These are phyloP conservation scores for Drosophila leonis DNA, from an alignment of 2,888 invertebrate species.

Conservation along the genomic window DNA sequence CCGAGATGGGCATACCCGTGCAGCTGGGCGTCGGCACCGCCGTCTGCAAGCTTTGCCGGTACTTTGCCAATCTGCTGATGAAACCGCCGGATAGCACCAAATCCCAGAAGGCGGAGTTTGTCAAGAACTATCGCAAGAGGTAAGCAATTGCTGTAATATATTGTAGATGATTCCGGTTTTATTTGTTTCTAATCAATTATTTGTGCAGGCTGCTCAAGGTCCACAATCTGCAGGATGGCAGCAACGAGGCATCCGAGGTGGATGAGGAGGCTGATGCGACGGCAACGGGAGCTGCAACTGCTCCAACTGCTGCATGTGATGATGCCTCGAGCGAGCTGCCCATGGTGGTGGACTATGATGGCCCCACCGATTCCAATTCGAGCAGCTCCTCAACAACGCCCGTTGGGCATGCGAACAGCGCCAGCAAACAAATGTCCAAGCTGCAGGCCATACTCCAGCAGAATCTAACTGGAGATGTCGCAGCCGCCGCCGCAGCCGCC, in stretches of 20 bases:
- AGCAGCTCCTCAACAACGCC: constrained; percentile 73
- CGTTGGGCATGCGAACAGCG: constrained; percentile 25
- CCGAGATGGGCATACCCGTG: constrained; percentile 89
- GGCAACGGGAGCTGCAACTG: constrained; percentile 26
- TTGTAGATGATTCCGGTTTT: background rate
- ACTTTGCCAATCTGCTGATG: constrained; percentile 90
- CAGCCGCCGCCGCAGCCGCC: constrained; percentile 8
- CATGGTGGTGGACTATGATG: constrained; percentile 83
- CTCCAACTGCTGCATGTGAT: constrained; percentile 20
- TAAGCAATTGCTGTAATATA: constrained; percentile 75
- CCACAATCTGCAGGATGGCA: constrained; percentile 88
- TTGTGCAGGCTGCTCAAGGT: constrained; percentile 90
- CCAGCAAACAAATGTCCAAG: constrained; percentile 82
- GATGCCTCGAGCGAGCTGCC: constrained; percentile 74
- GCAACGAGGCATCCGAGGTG: constrained; percentile 82
- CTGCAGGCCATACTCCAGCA: constrained; percentile 84
- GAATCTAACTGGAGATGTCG: constrained; percentile 50
- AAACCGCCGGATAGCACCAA: constrained; percentile 87
- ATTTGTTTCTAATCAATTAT: background rate
- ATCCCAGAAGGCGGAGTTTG: constrained; percentile 85
- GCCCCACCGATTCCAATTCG: constrained; percentile 77
- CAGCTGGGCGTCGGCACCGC: constrained; percentile 89
- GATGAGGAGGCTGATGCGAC: constrained; percentile 71
- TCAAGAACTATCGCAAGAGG: constrained; percentile 88
- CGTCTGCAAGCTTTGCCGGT: constrained; percentile 93